Evolutionary conservation across 2,888 invertebrate genomes (phyloP).

Genomic region (Laspeyria flexula): DNA sequence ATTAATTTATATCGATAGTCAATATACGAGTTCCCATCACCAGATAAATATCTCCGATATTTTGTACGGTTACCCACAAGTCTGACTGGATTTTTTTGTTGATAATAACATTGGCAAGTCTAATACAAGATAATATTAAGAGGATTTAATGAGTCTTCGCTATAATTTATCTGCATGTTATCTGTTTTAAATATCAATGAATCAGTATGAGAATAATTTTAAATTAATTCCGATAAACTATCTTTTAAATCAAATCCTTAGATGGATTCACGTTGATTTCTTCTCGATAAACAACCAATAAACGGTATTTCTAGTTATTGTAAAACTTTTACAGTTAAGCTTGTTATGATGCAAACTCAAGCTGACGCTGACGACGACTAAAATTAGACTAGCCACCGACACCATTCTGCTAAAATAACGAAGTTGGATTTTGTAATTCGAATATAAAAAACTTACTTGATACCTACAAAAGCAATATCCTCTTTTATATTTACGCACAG

Average conservation of each 20-base stretch:
- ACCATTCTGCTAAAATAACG: too few relatives aligned
- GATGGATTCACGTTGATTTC: too few relatives aligned
- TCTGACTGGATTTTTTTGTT: slow-evolving; percentile 45
- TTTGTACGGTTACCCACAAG: slow-evolving; percentile 47
- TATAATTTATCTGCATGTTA: slow-evolving; percentile 28
- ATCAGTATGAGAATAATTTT: neutral
- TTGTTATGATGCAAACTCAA: too few relatives aligned
- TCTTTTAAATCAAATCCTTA: neutral
- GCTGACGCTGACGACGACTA: too few relatives aligned
- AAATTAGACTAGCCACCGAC: too few relatives aligned
- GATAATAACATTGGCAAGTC: slow-evolving; percentile 48
- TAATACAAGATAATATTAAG: slow-evolving; percentile 31
- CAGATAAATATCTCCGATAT: slow-evolving; percentile 48
- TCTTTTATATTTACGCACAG: slow-evolving; percentile 23
- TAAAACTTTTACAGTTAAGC: too few relatives aligned
- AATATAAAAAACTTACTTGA: too few relatives aligned
- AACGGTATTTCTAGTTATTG: too few relatives aligned
- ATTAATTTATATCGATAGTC: slow-evolving; percentile 40
- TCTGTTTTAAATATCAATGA: neutral
- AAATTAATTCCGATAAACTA: neutral
- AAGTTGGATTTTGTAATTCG: too few relatives aligned
- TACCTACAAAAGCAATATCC: too few relatives aligned
- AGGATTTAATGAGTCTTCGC: slow-evolving; percentile 30
- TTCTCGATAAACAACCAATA: too few relatives aligned
- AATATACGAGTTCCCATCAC: slow-evolving; percentile 46